Percentiles rank a stretch among this genome's conserved stretches.
Evolutionary conservation across 2,888 invertebrate genomes (phyloP).

Genomic region (Brenthis daphne): DNA sequence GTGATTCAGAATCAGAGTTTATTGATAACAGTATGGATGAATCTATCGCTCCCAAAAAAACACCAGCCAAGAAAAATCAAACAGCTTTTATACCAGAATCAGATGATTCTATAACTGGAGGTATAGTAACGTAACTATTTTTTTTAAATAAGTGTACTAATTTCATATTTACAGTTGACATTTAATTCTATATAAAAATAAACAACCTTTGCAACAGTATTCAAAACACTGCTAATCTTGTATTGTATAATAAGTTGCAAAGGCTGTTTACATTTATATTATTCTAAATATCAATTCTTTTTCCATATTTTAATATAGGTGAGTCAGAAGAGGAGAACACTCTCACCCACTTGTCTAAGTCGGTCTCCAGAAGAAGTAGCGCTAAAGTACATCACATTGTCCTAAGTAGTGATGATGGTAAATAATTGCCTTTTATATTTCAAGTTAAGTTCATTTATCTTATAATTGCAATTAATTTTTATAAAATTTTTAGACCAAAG

Average conservation of each 20-base stretch:
- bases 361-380: slow-evolving; percentile 47
- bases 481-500: slow-evolving; percentile 49
- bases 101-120: slow-evolving; percentile 61
- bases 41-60: slow-evolving; percentile 55
- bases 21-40: slow-evolving; percentile 65
- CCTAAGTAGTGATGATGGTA: slow-evolving; percentile 68
- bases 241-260: too few species aligned
- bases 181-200: too few species aligned
- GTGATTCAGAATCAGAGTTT: slow-evolving; percentile 63
- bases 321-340: slow-evolving; percentile 47
- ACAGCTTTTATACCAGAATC: slow-evolving; percentile 72
- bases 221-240: too few species aligned
- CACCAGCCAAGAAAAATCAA: slow-evolving; percentile 52
- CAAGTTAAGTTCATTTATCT: background rate
- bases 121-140: slow-evolving; percentile 45
- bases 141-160: too few species aligned
- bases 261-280: too few species aligned
- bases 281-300: too few species aligned
- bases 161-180: too few species aligned
- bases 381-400: slow-evolving; percentile 47
- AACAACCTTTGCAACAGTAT: too few species aligned
- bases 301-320: slow-evolving; percentile 42
- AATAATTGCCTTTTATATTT: slow-evolving; percentile 26
- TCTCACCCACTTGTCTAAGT: slow-evolving; percentile 41
- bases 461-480: slow-evolving; percentile 7